A percentile compares a stretch with the other conserved stretches of the same genome.
Evolutionary conservation across 2,113 vertebrate genomes (phyloP).

Genomic region (Paraplagusia blochii): DNA sequence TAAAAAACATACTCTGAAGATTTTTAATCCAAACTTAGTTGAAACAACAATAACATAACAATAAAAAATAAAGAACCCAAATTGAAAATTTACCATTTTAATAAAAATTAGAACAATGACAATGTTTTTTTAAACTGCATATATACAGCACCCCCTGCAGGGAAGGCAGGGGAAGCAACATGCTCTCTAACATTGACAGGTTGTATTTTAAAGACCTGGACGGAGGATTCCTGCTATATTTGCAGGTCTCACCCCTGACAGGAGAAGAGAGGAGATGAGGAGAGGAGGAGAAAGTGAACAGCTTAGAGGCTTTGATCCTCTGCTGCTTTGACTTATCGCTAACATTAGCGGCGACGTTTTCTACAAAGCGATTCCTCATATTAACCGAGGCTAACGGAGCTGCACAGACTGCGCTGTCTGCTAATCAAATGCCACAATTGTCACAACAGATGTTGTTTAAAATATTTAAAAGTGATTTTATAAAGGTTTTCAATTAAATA

Average conservation of each 20-base stretch:
- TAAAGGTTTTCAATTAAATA: no score
- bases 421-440: constrained; percentile 27
- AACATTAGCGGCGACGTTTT: constrained; percentile 17
- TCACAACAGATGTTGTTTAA: neutral
- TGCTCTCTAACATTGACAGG: neutral
- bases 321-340: constrained; percentile 33
- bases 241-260: neutral
- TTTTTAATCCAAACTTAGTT: no score
- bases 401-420: constrained; percentile 12
- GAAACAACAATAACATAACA: no score
- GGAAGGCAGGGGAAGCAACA: no score
- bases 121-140: no score
- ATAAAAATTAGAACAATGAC: no score
- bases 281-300: constrained; percentile 8
- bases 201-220: constrained; percentile 2
- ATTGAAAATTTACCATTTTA: no score
- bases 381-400: constrained; percentile 18
- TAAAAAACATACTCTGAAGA: no score
- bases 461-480: no score
- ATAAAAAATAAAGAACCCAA: no score
- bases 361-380: constrained; percentile 34
- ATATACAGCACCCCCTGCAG: no score
- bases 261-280: constrained; percentile 1
- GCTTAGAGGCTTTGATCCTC: constrained; percentile 31
- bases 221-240: neutral